A percentile compares a stretch with the other conserved stretches of the same genome.
phyloP scores from a whole-genome alignment of 2,888 invertebrate species.

The Euproctis similis region DNA sequence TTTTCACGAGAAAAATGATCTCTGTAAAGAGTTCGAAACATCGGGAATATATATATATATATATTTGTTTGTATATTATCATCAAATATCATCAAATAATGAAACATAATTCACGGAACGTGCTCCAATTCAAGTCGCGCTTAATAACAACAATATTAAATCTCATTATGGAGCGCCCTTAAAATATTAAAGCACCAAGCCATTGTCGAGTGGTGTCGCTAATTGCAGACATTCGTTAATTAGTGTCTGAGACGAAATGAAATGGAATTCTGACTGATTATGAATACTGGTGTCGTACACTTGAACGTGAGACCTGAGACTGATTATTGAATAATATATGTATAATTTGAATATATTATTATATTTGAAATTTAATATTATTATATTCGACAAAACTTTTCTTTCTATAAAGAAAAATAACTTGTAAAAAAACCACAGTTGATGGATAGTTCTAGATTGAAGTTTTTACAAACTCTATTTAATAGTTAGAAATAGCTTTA shows the following conservation, averaged over 20 bases:
- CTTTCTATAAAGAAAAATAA: too few species aligned
- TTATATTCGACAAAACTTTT: too few species aligned
- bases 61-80: not conserved
- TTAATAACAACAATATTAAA: constrained; percentile 23
- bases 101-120: constrained; percentile 20
- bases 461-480: too few species aligned
- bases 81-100: constrained; percentile 12
- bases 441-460: too few species aligned
- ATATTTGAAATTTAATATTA: too few species aligned
- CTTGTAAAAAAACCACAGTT: too few species aligned
- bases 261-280: constrained; percentile 38
- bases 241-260: constrained; percentile 28
- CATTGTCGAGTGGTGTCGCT: constrained; percentile 42
- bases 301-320: constrained; percentile 8
- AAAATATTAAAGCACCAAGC: constrained; percentile 31
- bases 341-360: too few species aligned
- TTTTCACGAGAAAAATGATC: too few species aligned
- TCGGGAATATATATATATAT: too few species aligned
- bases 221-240: constrained; percentile 39
- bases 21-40: too few species aligned
- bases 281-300: constrained; percentile 22
- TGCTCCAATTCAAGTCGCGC: constrained; percentile 16
- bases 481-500: too few species aligned
- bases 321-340: too few species aligned
- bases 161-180: constrained; percentile 27